Conservation (phyloP, 1,140 invertebrate genomes). For the Leucophenga varia region DNA sequence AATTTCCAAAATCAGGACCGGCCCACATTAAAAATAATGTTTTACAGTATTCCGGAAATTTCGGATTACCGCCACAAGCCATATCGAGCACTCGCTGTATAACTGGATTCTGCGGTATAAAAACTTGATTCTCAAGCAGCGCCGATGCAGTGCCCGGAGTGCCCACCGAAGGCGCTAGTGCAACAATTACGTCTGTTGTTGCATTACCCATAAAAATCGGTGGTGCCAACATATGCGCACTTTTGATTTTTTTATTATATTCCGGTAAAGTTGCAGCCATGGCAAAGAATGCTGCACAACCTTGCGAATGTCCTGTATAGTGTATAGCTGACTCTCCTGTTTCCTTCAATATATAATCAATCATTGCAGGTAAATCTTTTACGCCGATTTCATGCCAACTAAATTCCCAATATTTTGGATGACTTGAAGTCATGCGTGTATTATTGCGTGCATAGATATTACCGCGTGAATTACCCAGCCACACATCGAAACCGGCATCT, state of each 20-base stretch:
- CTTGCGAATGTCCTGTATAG: conserved; percentile 69
- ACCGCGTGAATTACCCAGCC: conserved; percentile 64
- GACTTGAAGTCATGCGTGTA: conserved; percentile 59
- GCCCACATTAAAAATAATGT: conserved; percentile 37
- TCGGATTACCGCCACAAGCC: conserved; percentile 31
- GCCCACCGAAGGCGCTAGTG: conserved; percentile 16
- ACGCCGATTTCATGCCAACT: conserved; percentile 69
- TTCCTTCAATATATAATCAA: conserved; percentile 66
- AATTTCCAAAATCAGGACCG: conserved; percentile 25
- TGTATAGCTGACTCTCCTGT: conserved; percentile 61
- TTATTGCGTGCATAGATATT: conserved; percentile 67
- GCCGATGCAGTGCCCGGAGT: conserved; percentile 21
- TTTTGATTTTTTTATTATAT: conserved; percentile 63
- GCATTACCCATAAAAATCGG: conserved; percentile 60
- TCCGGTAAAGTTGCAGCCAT: conserved; percentile 59
- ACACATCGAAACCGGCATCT: conserved; percentile 73
- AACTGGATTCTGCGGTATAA: conserved; percentile 36
- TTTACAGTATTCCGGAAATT: conserved; percentile 31
- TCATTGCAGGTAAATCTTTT: conserved; percentile 68
- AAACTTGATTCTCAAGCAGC: conserved; percentile 33
- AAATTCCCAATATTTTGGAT: conserved; percentile 64
- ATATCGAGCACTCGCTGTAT: conserved; percentile 34
- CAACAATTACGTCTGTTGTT: conserved; percentile 56
- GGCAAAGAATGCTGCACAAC: conserved; percentile 62
- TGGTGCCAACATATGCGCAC: conserved; percentile 62